These are phyloP conservation scores for Phylloscopus trochiloides DNA, from an alignment of 2,113 vertebrate species.

Conservation along the genomic window DNA sequence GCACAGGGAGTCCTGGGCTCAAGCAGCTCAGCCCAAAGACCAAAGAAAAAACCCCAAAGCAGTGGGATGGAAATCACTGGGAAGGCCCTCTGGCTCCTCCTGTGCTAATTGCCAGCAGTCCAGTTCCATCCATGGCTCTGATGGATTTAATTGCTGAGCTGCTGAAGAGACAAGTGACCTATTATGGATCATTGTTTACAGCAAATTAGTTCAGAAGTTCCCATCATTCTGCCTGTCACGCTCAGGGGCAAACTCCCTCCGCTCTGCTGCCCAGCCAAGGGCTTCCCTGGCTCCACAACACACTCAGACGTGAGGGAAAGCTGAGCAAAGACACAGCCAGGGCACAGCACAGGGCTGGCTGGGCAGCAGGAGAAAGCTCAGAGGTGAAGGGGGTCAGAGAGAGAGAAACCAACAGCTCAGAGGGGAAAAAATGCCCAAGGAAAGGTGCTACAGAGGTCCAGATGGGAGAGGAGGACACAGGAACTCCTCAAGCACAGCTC, in stretches of 20 bases:
- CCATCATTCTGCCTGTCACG: neutral
- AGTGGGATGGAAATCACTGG: neutral
- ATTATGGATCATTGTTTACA: slow-evolving; percentile 52
- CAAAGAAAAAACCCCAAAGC: neutral
- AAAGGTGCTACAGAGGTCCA: neutral
- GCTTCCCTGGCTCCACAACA: neutral
- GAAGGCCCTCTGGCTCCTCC: neutral
- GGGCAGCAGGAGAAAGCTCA: neutral
- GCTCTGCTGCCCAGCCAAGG: neutral
- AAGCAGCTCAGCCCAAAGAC: neutral
- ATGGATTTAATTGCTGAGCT: slow-evolving; percentile 10
- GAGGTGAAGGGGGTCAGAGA: neutral
- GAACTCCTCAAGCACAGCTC: neutral
- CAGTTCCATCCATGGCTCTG: neutral
- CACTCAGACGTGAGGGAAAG: neutral
- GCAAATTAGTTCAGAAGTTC: slow-evolving; percentile 35
- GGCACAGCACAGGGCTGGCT: neutral
- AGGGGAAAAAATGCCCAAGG: neutral
- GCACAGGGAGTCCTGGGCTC: neutral
- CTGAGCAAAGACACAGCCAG: neutral
- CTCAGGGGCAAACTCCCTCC: slow-evolving; percentile 20
- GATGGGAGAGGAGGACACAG: no score
- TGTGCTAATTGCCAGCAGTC: neutral
- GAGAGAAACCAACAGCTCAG: neutral
- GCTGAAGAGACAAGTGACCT: slow-evolving; percentile 44